Percentiles rank a stretch among this genome's conserved stretches.
Conservation (phyloP, 92 coral and sea anemone species). For the Montipora capitata region DNA sequence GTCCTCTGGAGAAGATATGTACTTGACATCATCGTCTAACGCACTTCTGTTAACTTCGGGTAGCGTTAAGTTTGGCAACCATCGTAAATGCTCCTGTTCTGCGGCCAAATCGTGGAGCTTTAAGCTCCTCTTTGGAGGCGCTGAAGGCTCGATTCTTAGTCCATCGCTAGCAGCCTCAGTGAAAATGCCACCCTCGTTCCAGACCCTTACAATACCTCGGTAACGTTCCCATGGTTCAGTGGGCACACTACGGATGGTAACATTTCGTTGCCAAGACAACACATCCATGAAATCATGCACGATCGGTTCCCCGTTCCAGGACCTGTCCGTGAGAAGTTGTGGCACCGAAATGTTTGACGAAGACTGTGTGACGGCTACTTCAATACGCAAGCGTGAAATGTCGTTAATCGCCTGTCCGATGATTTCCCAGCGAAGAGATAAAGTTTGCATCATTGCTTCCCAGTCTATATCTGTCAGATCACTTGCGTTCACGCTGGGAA, state of each 20-base stretch:
- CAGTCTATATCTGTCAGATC: conserved; percentile 87
- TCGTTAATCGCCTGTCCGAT: conserved; percentile 72
- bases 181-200: conserved; percentile 85
- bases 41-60: conserved; percentile 74
- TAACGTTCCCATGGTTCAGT: conserved; percentile 84
- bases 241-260: conserved; percentile 76
- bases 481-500: conserved; percentile 54
- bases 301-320: conserved; percentile 94
- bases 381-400: conserved; percentile 87
- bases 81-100: conserved; percentile 83
- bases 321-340: conserved; percentile 34
- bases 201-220: conserved; percentile 85
- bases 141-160: conserved; percentile 81
- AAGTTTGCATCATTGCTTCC: conserved; percentile 83
- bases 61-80: conserved; percentile 84
- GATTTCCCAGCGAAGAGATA: conserved; percentile 86
- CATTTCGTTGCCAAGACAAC: conserved; percentile 72
- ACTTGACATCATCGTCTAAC: conserved; percentile 73
- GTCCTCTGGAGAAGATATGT: conserved; percentile 82
- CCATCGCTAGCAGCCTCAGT: conserved; percentile 89
- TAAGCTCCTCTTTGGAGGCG: conserved; percentile 80
- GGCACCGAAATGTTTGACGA: conserved; percentile 75
- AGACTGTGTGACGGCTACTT: conserved; percentile 86
- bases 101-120: conserved; percentile 74
- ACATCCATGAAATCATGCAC: conserved; percentile 84